These are phyloP conservation scores for Octodonta nipae DNA, from an alignment of 2,888 invertebrate species.

Conservation along the genomic window DNA sequence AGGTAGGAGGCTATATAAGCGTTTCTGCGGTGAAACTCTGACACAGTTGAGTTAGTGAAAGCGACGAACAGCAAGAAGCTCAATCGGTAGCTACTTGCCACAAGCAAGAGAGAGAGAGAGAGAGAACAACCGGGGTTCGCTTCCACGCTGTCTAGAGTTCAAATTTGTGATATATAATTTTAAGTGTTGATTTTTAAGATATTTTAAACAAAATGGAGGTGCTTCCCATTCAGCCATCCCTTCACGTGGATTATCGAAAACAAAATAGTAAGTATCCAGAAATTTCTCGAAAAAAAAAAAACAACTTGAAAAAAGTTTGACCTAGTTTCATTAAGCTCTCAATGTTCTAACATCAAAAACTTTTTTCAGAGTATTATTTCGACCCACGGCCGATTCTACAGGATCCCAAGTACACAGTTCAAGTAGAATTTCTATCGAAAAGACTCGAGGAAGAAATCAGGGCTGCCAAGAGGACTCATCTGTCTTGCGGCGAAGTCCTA, in stretches of 20 bases:
- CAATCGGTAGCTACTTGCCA: constrained; percentile 1
- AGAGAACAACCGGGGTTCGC: constrained; percentile 12
- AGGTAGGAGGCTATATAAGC: constrained; percentile 19
- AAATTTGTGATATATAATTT: constrained; percentile 26
- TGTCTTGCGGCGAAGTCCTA: constrained; percentile 73
- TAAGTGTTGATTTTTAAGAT: constrained; percentile 20
- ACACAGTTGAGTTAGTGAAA: constrained; percentile 6
- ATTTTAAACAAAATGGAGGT: constrained; percentile 28
- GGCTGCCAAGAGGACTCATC: constrained; percentile 65
- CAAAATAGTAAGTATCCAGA: constrained; percentile 26
- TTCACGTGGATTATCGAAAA: constrained; percentile 27
- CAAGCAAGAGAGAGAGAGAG: constrained; percentile 12
- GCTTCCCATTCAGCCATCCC: constrained; percentile 22
- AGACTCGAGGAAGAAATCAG: constrained; percentile 66
- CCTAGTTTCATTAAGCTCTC: neutral
- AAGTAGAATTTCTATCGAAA: constrained; percentile 56
- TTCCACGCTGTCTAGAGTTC: constrained; percentile 18
- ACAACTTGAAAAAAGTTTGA: no score
- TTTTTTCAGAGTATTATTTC: constrained; percentile 32
- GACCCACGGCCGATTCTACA: constrained; percentile 26
- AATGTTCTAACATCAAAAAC: constrained; percentile 1
- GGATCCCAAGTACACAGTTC: constrained; percentile 33
- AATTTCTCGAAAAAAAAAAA: constrained; percentile 5
- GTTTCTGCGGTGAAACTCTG: constrained; percentile 8
- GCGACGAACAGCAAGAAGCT: constrained; percentile 8